Evolutionary conservation across 2,888 invertebrate genomes (phyloP).

Genomic region (Aproaerema taeniolella): DNA sequence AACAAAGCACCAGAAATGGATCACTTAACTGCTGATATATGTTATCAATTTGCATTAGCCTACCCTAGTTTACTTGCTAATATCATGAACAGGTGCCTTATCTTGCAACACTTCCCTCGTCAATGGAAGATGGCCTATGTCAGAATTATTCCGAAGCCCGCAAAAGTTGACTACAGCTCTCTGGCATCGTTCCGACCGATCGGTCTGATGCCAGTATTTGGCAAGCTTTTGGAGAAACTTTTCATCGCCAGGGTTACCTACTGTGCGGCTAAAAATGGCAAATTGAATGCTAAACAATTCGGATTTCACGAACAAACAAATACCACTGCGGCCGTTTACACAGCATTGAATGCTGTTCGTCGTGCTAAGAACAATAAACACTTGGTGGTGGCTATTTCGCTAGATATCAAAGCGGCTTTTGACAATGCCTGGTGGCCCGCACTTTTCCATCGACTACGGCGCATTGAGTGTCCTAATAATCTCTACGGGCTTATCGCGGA

Average conservation of each 20-base stretch:
- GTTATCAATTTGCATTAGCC: background rate
- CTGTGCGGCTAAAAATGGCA: background rate
- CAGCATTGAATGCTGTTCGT: background rate
- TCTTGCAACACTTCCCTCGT: conserved; percentile 12
- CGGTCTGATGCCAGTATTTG: conserved; percentile 13
- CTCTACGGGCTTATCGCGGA: background rate
- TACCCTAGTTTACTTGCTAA: background rate
- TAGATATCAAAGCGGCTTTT: conserved; percentile 15
- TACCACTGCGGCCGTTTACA: background rate
- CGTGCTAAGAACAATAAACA: background rate
- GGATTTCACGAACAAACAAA: conserved; percentile 5
- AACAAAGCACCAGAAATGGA: conserved; percentile 2
- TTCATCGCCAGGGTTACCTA: background rate
- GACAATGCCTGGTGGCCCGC: conserved; percentile 18
- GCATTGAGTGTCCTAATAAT: background rate
- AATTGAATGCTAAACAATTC: background rate
- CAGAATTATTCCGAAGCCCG: conserved; percentile 21
- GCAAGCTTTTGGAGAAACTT: conserved; percentile 16
- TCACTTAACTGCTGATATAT: background rate
- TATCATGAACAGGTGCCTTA: background rate
- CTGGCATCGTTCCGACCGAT: conserved; percentile 19
- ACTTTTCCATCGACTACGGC: background rate
- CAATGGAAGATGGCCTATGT: conserved; percentile 19
- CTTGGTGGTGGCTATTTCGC: conserved; percentile 4
- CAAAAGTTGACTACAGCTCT: conserved; percentile 12